Evolutionary conservation across 2,888 invertebrate species (phyloP).

Genomic region (Athalia cordata): DNA sequence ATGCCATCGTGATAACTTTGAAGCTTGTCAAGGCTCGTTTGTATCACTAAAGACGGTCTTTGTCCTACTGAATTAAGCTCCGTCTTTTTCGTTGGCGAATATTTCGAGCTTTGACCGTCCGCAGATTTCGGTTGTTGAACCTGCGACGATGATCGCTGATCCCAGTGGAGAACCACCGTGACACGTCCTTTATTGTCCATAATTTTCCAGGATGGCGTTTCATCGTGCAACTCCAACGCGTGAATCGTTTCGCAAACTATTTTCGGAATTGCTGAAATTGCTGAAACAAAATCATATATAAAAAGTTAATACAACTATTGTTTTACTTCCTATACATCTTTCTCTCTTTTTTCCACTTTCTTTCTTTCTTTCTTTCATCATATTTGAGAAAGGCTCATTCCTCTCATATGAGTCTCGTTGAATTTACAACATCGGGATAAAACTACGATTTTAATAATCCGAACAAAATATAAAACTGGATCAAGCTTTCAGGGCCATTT

Average conservation of each 20-base stretch:
- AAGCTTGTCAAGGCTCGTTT: slow-evolving; percentile 84
- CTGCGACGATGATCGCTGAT: slow-evolving; percentile 85
- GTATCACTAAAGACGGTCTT: slow-evolving; percentile 84
- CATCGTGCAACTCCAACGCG: slow-evolving; percentile 95
- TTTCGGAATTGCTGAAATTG: slow-evolving; percentile 95
- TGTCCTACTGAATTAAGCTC: slow-evolving; percentile 74
- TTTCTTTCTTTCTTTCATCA: not conserved
- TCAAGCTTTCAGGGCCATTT: too few species aligned
- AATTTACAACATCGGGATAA: too few species aligned
- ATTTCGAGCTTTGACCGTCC: slow-evolving; percentile 73
- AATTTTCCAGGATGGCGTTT: slow-evolving; percentile 98
- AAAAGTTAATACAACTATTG: slow-evolving; percentile 53
- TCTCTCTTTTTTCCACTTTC: not conserved
- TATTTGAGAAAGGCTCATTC: not conserved
- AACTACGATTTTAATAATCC: too few species aligned
- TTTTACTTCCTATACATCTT: too few species aligned
- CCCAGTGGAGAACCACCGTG: slow-evolving; percentile 97
- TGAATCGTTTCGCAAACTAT: slow-evolving; percentile 98
- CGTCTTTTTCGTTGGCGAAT: slow-evolving; percentile 77
- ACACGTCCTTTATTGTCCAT: slow-evolving; percentile 98
- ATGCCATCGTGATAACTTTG: slow-evolving; percentile 63
- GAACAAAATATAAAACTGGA: too few species aligned
- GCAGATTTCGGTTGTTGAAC: slow-evolving; percentile 74
- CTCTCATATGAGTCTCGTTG: too few species aligned
- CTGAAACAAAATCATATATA: slow-evolving; percentile 75